phyloP scores from a whole-genome alignment of 2,113 vertebrate genomes.

The Gyps fulvus region DNA sequence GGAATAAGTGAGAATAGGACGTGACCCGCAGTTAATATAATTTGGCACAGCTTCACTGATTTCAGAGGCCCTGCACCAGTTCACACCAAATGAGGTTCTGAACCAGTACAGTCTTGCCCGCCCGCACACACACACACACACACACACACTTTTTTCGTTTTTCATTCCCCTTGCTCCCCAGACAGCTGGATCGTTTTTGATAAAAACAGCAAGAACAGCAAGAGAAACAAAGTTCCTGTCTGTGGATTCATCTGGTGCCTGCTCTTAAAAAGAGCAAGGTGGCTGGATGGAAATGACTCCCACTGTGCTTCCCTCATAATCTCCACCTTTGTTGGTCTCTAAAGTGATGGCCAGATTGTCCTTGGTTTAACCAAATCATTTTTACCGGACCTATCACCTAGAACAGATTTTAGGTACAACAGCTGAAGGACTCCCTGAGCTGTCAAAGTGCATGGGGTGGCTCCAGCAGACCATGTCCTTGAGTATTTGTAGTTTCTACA shows the following conservation, averaged over 20 bases:
- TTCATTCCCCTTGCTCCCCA: background rate
- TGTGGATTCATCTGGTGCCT: background rate
- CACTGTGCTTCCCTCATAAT: background rate
- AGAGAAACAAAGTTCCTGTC: background rate
- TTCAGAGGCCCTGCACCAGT: background rate
- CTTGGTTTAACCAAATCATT: background rate
- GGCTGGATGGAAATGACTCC: background rate
- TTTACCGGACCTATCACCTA: background rate
- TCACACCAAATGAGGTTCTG: background rate
- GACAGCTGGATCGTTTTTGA: background rate
- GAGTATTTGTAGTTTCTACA: background rate
- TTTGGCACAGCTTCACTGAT: background rate
- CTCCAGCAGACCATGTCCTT: background rate
- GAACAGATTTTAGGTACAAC: background rate
- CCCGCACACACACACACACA: rapidly evolving
- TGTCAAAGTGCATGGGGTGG: background rate
- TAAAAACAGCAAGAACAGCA: background rate
- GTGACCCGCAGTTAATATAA: background rate
- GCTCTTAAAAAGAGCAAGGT: background rate
- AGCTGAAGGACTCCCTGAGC: background rate
- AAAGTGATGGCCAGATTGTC: background rate
- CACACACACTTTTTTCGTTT: background rate
- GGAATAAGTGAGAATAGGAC: background rate
- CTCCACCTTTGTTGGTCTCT: background rate
- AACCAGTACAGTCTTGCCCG: background rate